These are phyloP conservation scores for Ibidorhyncha struthersii DNA, from an alignment of 2,113 vertebrate species.

Conservation along the genomic window DNA sequence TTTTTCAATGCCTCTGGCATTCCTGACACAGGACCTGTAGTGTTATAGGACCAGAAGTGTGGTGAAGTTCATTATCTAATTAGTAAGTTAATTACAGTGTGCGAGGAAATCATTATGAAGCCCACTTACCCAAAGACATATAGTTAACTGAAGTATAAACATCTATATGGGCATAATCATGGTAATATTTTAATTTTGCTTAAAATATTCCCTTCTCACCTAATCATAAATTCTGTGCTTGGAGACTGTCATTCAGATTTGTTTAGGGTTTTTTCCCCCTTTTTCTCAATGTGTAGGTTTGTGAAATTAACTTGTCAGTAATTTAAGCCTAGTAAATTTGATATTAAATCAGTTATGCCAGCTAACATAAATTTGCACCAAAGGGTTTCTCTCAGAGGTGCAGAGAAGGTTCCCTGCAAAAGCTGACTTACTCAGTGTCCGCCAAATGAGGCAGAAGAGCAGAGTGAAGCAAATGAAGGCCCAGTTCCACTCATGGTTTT, in stretches of 20 bases:
- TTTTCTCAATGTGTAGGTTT: neutral
- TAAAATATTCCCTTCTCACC: neutral
- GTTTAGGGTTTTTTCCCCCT: neutral
- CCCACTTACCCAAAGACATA: neutral
- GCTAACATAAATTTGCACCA: neutral
- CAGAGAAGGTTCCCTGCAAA: neutral
- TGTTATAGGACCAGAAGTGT: neutral
- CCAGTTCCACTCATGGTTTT: slow-evolving; percentile 95
- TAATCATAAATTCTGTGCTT: neutral
- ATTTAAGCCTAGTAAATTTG: neutral
- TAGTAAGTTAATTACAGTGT: neutral
- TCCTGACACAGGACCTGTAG: neutral
- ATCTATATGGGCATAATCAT: neutral
- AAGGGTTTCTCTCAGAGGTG: neutral
- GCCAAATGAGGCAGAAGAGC: slow-evolving; percentile 88
- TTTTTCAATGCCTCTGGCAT: neutral
- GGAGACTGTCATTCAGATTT: neutral
- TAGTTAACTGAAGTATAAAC: neutral
- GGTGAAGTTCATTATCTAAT: neutral
- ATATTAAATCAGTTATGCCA: neutral
- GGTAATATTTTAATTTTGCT: neutral
- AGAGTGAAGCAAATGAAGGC: slow-evolving; percentile 90
- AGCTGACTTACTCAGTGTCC: slow-evolving; percentile 84
- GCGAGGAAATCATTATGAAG: neutral
- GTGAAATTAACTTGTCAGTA: neutral